These are phyloP conservation scores for Heliconius aoede DNA, from an alignment of 2,888 invertebrate genomes.

Conservation along the genomic window DNA sequence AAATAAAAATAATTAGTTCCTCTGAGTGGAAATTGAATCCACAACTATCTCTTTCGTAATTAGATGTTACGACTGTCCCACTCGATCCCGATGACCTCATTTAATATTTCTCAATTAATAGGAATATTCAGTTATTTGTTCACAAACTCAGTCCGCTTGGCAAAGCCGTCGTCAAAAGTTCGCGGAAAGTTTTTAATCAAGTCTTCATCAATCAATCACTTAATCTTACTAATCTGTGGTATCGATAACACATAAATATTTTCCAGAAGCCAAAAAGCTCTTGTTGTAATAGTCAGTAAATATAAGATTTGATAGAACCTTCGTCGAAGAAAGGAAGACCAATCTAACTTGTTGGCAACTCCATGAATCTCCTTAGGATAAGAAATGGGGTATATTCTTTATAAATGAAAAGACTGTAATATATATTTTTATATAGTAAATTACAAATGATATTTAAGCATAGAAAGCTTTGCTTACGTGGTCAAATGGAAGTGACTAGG, in stretches of 20 bases:
- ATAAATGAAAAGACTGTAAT: too few species aligned
- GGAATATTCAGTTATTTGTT: too few species aligned
- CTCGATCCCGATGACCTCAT: too few species aligned
- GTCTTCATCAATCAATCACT: not conserved
- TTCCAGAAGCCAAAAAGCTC: not conserved
- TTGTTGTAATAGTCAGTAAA: not conserved
- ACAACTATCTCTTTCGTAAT: too few species aligned
- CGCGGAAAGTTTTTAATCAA: not conserved
- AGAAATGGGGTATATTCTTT: slow-evolving; percentile 9
- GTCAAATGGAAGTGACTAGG: too few species aligned
- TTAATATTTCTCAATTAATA: too few species aligned
- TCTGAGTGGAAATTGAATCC: too few species aligned
- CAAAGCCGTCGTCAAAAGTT: not conserved
- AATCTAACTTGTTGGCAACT: slow-evolving; percentile 34
- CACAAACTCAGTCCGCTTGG: not conserved
- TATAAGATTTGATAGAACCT: not conserved
- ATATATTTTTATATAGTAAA: too few species aligned
- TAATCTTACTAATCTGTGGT: not conserved
- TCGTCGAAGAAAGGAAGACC: slow-evolving; percentile 23
- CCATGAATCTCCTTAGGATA: slow-evolving; percentile 33
- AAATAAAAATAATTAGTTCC: too few species aligned
- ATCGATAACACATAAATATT: slow-evolving; percentile 2
- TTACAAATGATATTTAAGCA: too few species aligned
- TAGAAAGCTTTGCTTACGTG: too few species aligned
- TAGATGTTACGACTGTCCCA: too few species aligned